Conservation (phyloP, 2,113 vertebrate genomes). For the Columba janthina region DNA sequence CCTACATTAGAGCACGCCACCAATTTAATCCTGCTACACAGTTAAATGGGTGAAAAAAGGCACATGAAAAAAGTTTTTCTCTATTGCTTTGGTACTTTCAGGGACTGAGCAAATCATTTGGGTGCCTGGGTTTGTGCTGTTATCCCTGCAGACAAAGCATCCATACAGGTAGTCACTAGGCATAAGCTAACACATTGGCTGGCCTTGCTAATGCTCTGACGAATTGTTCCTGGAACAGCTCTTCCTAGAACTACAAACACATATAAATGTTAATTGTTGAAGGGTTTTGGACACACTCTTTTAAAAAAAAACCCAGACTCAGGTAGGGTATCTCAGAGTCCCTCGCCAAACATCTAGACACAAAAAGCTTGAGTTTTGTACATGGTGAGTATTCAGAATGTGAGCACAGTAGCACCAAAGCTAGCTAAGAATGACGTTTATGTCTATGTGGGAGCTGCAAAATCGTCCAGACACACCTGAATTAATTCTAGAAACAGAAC, state of each 20-base stretch:
- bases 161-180: not conserved
- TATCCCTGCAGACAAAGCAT: not conserved
- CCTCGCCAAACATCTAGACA: not conserved
- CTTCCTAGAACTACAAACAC: not conserved
- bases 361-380: not conserved
- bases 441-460: not conserved
- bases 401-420: not conserved
- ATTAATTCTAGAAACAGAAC: not conserved
- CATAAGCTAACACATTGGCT: not conserved
- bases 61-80: not conserved
- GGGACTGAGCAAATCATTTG: not conserved
- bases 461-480: not conserved
- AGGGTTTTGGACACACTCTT: not conserved
- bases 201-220: not conserved
- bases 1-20: not conserved
- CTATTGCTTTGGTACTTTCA: not conserved
- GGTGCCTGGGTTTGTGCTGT: not conserved
- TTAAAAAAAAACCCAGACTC: not conserved
- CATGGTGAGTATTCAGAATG: not conserved
- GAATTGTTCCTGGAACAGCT: not conserved
- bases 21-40: not conserved
- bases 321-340: not conserved
- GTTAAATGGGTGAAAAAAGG: not conserved
- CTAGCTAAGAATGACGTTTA: not conserved
- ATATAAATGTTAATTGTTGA: not conserved